Base-by-base conservation (phyloP, 1,140 invertebrate genomes). In the Macrostomum lignano region DNA sequence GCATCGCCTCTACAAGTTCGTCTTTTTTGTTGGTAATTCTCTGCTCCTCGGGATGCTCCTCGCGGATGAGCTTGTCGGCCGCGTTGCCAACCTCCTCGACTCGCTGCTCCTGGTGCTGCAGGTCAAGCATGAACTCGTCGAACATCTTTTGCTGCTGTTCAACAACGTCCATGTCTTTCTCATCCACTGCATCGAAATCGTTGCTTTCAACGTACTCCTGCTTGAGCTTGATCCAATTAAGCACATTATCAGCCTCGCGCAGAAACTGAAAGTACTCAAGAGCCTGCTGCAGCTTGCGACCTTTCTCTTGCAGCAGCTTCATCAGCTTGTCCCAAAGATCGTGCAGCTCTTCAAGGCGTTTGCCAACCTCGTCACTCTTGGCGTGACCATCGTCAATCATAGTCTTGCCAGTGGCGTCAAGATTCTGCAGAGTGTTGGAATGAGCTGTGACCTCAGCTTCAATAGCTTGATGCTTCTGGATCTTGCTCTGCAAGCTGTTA, bases 181-280 rank as follows among this genome's bases (percentile, higher is more conserved):
- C n/a, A n/a, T n/a, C n/a, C n/a, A n/a, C n/a, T n/a, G n/a, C n/a
- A 9, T 84, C 86, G 58, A 88, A 86, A 48, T 96, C 88, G 51
- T 93, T 82, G 2, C 79, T 76, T 2, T 76, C 76, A 0, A 96
- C 79, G 59, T 94, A 93, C 10, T 78, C 72, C 58, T 82, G 78
- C 58, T 93, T 94, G 50, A 96, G 86, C 48, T 73, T 73, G 40
- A 96, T 94, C 88, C 88, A 96, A 51, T 93, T 93, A 72, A 94
- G 82, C 14, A 96, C 77, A 61, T 98, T 88, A 51, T 96, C 82
- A 50, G 82, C 93, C 47, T 93, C 79, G 17, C 91, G 67, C 40
- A 91, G 62, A 56, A 91, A 98, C 56, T 94, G 82, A 2, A 94
- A 81, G 9, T 96, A 63, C n/a, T 86, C 74, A 0, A 94, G 53